Evolutionary conservation across 2,797 vertebrate species (phyloP), one percentile per base, ranked within the genome.

Genomic region (Sebastolobus altivelis): DNA sequence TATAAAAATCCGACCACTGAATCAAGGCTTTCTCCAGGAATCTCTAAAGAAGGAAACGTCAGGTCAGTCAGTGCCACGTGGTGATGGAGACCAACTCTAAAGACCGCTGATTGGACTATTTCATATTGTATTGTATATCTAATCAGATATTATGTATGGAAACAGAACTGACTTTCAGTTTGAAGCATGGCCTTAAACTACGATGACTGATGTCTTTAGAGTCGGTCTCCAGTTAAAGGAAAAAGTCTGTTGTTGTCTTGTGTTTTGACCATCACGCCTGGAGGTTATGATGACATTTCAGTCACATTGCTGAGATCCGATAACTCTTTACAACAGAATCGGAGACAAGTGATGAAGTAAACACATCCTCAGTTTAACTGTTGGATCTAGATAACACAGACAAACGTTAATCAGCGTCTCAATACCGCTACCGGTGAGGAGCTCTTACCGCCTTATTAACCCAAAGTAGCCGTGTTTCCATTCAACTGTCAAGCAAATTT

Each of bases 1-100:
- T 79, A 87, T 90, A 83, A 92, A 89, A 93, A 91, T 87, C 70
- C 81, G 72, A 87, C 89, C 67, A 92, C 87, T 94, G 94, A 92
- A 92, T 94, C 88, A 85, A 38, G 81, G 91, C 81, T 69, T 69
- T 72, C 68, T 54, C 52, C 33, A 18, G 18, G 38, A 68, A 59
- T 66, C 52, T 38, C 31, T 22, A 49, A 86, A 77, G 75, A 77
- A 63, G 73, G 27, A 76, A 63, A 72, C 1, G 31, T 83, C 63
- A 80, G 55, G 25, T 37, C 12, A n/a, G 35, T 37, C 59, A 65
- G 68, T 3, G 31, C 22, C 73, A 69, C 9, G 69, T 16, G 49
- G 25, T 13, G 33, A 33, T 29, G 58, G 69, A 70, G 69, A 78
- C 65, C 33, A 52, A 65, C 62, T 16, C 38, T 38, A 38, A 38